Evolutionary conservation across 2,113 vertebrate species (phyloP).

Genomic region (Lampris megalopsis): DNA sequence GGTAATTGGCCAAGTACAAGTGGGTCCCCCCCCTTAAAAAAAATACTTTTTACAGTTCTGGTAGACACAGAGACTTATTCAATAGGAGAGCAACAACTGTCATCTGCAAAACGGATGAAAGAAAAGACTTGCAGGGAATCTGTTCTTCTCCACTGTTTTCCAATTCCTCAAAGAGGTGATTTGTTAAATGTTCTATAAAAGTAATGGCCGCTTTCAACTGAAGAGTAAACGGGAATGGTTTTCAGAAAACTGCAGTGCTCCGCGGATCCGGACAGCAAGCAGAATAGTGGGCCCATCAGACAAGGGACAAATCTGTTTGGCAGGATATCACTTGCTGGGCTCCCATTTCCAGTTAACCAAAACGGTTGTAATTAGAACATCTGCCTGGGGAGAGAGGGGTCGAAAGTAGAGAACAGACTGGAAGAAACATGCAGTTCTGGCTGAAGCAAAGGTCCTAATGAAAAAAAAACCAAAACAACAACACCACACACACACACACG

Average conservation of each 20-base stretch:
- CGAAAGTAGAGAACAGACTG: not conserved
- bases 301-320: slow-evolving; percentile 58
- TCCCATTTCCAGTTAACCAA: slow-evolving; percentile 68
- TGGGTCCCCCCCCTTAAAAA: too few relatives aligned
- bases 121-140: too few relatives aligned
- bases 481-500: slow-evolving; percentile 2
- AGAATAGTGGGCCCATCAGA: slow-evolving; percentile 48
- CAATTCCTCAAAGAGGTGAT: too few relatives aligned
- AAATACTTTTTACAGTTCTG: too few relatives aligned
- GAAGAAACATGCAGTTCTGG: slow-evolving; percentile 28
- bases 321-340: slow-evolving; percentile 58
- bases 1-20: too few relatives aligned
- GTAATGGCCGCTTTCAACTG: not conserved
- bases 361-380: slow-evolving; percentile 64
- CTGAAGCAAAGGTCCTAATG: slow-evolving; percentile 30
- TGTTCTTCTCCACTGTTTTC: too few relatives aligned
- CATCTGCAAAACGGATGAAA: too few relatives aligned
- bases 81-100: too few relatives aligned
- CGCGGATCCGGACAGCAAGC: slow-evolving; percentile 31
- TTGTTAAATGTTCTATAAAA: not conserved
- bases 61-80: too few relatives aligned
- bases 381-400: slow-evolving; percentile 43
- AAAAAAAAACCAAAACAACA: not conserved
- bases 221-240: slow-evolving; percentile 21
- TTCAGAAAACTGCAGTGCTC: not conserved